These are phyloP conservation scores for Harpegnathos saltator DNA, from an alignment of 1,140 invertebrate genomes.

Conservation along the genomic window DNA sequence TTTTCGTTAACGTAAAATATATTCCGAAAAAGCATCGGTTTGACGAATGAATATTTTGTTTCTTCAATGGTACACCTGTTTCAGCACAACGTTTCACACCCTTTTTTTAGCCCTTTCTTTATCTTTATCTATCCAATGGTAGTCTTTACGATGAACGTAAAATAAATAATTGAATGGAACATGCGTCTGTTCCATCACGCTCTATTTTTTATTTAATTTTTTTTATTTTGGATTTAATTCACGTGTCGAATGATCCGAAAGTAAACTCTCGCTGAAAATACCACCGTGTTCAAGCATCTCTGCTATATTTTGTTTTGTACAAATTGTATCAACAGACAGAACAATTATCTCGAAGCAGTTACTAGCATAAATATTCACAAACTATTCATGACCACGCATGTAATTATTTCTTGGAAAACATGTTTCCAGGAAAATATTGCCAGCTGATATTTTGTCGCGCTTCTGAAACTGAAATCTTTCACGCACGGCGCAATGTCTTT, in stretches of 20 bases:
- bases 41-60: too few relatives aligned
- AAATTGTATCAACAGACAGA: too few relatives aligned
- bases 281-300: too few relatives aligned
- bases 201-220: too few relatives aligned
- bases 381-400: background rate
- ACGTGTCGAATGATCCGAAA: too few relatives aligned
- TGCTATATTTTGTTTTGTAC: too few relatives aligned
- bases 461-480: background rate
- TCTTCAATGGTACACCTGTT: background rate
- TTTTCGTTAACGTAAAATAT: background rate
- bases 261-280: background rate
- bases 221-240: too few relatives aligned
- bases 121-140: background rate
- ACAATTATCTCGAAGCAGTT: too few relatives aligned
- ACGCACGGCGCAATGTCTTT: background rate
- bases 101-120: background rate
- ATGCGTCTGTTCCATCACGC: background rate
- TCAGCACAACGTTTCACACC: background rate
- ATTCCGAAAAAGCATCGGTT: too few relatives aligned
- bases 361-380: background rate
- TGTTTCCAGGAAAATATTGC: background rate
- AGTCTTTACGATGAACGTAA: background rate
- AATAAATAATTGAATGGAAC: constrained; percentile 1
- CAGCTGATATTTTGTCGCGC: background rate
- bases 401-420: background rate